Percentiles rank a stretch among this genome's conserved stretches.
These are phyloP conservation scores for Pollenia griseotomentosa DNA, from an alignment of 2,888 invertebrate genomes.

Conservation along the genomic window DNA sequence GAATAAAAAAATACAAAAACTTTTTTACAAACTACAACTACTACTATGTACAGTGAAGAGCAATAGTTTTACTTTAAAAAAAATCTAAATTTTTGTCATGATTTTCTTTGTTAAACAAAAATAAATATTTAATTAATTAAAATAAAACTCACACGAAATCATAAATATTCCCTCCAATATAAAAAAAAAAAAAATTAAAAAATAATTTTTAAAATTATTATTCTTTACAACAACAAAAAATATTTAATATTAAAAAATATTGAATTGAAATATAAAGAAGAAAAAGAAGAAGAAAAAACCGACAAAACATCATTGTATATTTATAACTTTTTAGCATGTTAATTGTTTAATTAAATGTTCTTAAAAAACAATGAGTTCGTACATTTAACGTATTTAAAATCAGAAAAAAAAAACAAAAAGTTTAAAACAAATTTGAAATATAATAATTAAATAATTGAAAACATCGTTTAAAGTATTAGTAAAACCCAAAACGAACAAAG, in stretches of 20 bases:
- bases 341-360: slow-evolving; percentile 72
- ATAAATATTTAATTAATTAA: slow-evolving; percentile 31
- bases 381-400: slow-evolving; percentile 65
- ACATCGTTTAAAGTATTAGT: slow-evolving; percentile 57
- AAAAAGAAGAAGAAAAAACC: slow-evolving; percentile 6
- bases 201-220: slow-evolving; percentile 82
- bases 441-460: slow-evolving; percentile 31
- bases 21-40: slow-evolving; percentile 52
- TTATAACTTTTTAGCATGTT: slow-evolving; percentile 71
- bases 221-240: slow-evolving; percentile 58
- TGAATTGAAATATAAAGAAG: slow-evolving; percentile 37
- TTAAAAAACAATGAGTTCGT: slow-evolving; percentile 69
- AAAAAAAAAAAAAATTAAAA: slow-evolving; percentile 35
- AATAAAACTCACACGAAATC: slow-evolving; percentile 76
- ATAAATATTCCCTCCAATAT: slow-evolving; percentile 82
- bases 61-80: slow-evolving; percentile 53
- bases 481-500: slow-evolving; percentile 26
- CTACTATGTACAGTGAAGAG: slow-evolving; percentile 63
- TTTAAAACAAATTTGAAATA: slow-evolving; percentile 29
- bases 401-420: slow-evolving; percentile 22
- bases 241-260: slow-evolving; percentile 65
- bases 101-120: slow-evolving; percentile 42
- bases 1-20: slow-evolving; percentile 17
- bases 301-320: slow-evolving; percentile 67
- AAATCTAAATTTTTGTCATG: slow-evolving; percentile 2